These are phyloP conservation scores for Drosophila borealis DNA, from an alignment of 2,888 invertebrate genomes.

Conservation along the genomic window DNA sequence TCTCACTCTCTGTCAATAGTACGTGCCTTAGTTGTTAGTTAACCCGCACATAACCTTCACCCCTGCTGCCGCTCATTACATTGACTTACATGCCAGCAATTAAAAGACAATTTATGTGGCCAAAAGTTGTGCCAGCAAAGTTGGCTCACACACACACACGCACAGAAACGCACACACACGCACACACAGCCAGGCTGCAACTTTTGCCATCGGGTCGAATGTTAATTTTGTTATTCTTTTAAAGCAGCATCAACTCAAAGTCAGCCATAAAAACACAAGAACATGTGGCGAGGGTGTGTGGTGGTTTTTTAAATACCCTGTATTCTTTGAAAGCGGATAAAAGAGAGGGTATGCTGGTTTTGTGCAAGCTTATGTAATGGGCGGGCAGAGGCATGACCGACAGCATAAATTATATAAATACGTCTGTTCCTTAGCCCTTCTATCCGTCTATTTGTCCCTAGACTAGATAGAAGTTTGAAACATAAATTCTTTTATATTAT, in stretches of 20 bases:
- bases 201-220: slow-evolving; percentile 15
- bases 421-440: too few species aligned
- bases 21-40: slow-evolving; percentile 45
- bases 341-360: too few species aligned
- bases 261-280: slow-evolving; percentile 1
- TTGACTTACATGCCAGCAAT: slow-evolving; percentile 46
- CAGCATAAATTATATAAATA: too few species aligned
- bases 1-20: slow-evolving; percentile 18
- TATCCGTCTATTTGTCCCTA: too few species aligned
- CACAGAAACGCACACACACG: neutral
- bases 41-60: neutral
- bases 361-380: too few species aligned
- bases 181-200: slow-evolving; percentile 6
- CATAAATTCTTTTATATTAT: too few species aligned
- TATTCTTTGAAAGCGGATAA: too few species aligned
- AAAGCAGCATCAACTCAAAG: slow-evolving; percentile 26
- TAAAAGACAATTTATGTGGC: slow-evolving; percentile 72
- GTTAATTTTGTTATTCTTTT: slow-evolving; percentile 38
- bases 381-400: too few species aligned
- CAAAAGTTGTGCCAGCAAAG: slow-evolving; percentile 48
- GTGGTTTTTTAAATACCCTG: neutral
- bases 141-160: slow-evolving; percentile 3
- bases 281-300: too few species aligned
- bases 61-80: slow-evolving; percentile 19
- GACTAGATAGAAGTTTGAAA: too few species aligned